Percentiles rank a stretch among this genome's conserved stretches.
phyloP scores from a whole-genome alignment of 2,113 vertebrate genomes.

The Ifrita kowaldi region DNA sequence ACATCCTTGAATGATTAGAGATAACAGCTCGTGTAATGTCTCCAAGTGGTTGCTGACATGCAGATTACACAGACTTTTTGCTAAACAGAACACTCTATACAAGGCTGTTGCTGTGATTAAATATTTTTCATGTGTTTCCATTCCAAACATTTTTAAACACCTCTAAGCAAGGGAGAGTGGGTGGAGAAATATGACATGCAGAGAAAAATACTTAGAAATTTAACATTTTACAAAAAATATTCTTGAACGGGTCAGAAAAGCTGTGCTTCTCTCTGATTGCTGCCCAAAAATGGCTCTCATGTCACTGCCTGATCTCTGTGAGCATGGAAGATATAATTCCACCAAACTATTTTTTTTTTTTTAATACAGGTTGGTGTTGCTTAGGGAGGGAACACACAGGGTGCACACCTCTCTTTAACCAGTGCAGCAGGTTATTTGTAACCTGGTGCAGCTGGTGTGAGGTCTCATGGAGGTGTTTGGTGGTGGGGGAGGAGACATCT shows the following conservation, averaged over 20 bases:
- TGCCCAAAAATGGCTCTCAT: background rate
- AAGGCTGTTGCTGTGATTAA: conserved; percentile 28
- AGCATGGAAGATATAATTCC: background rate
- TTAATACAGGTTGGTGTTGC: background rate
- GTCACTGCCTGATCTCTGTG: background rate
- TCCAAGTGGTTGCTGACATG: background rate
- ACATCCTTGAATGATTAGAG: background rate
- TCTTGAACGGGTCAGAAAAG: background rate
- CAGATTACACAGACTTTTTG: background rate
- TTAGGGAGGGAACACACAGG: background rate
- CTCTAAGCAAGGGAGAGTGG: conserved; percentile 15
- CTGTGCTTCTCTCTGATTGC: background rate
- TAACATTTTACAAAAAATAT: background rate
- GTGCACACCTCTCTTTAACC: background rate
- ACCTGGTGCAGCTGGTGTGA: accelerated
- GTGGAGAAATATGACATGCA: background rate
- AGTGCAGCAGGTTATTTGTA: background rate
- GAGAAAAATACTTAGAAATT: background rate
- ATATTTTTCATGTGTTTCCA: conserved; percentile 47
- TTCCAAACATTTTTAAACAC: conserved; percentile 29
- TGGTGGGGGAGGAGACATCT: background rate
- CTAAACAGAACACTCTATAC: background rate
- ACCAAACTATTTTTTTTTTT: background rate
- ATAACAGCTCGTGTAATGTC: background rate
- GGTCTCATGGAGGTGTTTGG: accelerated